Evolutionary conservation across 2,888 invertebrate genomes (phyloP).

Genomic region (Epiblema foenella): DNA sequence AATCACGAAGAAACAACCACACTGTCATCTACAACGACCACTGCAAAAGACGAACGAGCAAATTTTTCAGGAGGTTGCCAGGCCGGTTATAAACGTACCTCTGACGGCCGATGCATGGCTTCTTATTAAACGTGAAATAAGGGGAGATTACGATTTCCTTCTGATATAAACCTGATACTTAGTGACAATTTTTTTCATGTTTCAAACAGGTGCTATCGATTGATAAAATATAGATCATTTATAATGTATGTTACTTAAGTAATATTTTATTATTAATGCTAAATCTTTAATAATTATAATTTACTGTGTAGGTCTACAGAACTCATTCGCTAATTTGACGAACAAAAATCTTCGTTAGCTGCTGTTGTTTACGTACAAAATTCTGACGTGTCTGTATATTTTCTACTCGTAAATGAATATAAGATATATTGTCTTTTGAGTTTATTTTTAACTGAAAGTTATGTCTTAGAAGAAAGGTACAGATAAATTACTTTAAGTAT

Average conservation of each 20-base stretch:
- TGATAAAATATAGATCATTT: not conserved
- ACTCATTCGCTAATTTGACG: too few species aligned
- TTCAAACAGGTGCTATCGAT: not conserved
- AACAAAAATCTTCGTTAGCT: too few species aligned
- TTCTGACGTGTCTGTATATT: not conserved
- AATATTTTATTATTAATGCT: not conserved
- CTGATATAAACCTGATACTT: not conserved
- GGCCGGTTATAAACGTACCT: slow-evolving; percentile 63
- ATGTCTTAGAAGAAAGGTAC: not conserved
- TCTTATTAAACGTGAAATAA: slow-evolving; percentile 48
- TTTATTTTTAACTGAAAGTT: slow-evolving; percentile 8
- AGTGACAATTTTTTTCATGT: not conserved
- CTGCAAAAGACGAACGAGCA: slow-evolving; percentile 63
- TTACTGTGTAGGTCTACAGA: not conserved
- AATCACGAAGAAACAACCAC: slow-evolving; percentile 39
- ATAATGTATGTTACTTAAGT: too few species aligned
- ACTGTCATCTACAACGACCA: slow-evolving; percentile 43
- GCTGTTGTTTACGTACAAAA: not conserved
- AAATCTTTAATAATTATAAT: not conserved
- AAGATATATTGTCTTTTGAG: not conserved
- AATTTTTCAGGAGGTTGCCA: slow-evolving; percentile 66
- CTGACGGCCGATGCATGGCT: slow-evolving; percentile 72
- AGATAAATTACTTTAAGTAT: too few species aligned
- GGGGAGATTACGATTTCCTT: not conserved
- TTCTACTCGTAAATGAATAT: not conserved